These are phyloP conservation scores for Limnephilus rhombicus DNA, from an alignment of 2,888 invertebrate genomes.

Conservation along the genomic window DNA sequence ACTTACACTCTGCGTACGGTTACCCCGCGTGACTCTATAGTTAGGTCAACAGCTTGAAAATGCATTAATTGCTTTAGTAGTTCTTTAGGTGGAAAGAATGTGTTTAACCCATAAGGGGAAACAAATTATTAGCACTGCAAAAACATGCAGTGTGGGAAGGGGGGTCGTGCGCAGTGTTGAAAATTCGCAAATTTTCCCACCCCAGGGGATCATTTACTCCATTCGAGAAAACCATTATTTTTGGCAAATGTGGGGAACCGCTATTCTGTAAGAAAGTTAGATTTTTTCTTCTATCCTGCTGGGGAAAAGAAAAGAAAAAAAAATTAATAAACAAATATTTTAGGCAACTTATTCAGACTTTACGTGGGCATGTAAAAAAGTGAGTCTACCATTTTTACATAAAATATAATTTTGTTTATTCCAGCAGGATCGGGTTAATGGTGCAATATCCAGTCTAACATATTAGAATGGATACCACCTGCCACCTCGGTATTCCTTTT, in stretches of 20 bases:
- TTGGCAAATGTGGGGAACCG: neutral
- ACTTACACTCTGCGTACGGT: no score
- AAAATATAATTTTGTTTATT: no score
- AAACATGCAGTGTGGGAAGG: neutral
- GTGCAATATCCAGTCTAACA: no score
- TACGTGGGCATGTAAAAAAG: no score
- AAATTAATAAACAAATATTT: neutral
- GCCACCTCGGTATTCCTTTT: no score
- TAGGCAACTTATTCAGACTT: neutral
- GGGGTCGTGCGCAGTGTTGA: neutral
- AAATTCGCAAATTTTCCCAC: neutral
- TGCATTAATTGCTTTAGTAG: neutral
- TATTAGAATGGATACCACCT: no score
- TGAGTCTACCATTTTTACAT: no score
- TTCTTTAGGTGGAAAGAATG: neutral
- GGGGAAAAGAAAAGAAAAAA: neutral
- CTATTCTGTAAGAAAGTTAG: neutral
- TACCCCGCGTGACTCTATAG: no score
- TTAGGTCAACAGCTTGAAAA: neutral
- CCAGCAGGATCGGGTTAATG: no score
- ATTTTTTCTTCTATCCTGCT: neutral
- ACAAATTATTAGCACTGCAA: slow-evolving; percentile 20
- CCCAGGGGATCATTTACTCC: neutral
- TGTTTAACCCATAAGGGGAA: neutral
- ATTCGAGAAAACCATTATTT: neutral